These are phyloP conservation scores for Austrolebias charrua DNA, from an alignment of 2,797 vertebrate species.

Conservation along the genomic window DNA sequence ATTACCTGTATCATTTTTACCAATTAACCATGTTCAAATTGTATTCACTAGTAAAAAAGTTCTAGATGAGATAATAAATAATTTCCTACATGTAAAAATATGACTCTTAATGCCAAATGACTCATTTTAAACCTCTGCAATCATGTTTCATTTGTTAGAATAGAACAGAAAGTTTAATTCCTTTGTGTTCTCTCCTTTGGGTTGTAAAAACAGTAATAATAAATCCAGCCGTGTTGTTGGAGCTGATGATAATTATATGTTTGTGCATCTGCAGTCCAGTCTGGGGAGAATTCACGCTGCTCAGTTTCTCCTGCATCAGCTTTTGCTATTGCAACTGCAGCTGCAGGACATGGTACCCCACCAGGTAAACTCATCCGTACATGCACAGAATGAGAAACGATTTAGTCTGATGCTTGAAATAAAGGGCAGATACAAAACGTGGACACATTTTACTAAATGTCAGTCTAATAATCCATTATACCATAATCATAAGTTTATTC, in stretches of 20 bases:
- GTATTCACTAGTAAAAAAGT: background rate
- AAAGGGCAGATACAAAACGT: background rate
- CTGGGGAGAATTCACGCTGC: conserved; percentile 87
- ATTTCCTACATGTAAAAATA: background rate
- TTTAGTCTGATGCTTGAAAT: background rate
- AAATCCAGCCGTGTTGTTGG: conserved; percentile 6
- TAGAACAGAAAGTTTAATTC: background rate
- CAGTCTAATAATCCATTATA: no score
- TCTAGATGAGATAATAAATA: background rate
- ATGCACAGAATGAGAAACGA: background rate
- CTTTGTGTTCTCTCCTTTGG: background rate
- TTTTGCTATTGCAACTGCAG: conserved; percentile 96
- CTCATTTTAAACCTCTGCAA: background rate
- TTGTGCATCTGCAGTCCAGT: conserved; percentile 80
- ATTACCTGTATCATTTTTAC: no score
- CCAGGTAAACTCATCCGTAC: conserved; percentile 79
- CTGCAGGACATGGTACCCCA: conserved; percentile 91
- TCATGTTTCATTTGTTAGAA: conserved; percentile 8
- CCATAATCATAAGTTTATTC: no score
- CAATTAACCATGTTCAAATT: no score
- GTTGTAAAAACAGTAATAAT: background rate
- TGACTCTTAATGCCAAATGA: background rate
- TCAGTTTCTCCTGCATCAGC: conserved; percentile 94
- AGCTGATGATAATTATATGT: conserved; percentile 27
- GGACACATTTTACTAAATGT: background rate